phyloP scores from a whole-genome alignment of 2,797 vertebrate genomes.

The Astyanax mexicanus region DNA sequence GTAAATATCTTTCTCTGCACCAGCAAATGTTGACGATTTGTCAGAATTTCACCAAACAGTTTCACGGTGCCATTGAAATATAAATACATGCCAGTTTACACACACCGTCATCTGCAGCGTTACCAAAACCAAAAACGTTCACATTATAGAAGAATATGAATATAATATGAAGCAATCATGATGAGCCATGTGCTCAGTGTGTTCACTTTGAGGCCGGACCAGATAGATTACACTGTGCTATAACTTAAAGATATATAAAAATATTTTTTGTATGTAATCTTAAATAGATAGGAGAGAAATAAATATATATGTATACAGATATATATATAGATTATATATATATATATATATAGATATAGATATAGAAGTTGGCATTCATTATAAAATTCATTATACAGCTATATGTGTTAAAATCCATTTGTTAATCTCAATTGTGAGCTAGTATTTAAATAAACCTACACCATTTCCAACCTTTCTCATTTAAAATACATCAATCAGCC shows the following conservation, averaged over 20 bases:
- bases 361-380: neutral
- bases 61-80: constrained; percentile 35
- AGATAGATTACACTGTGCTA: constrained; percentile 79
- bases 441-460: neutral
- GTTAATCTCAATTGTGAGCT: neutral
- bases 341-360: neutral
- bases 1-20: constrained; percentile 52
- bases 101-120: constrained; percentile 71
- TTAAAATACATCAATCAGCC: neutral
- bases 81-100: constrained; percentile 77
- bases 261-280: constrained; percentile 45
- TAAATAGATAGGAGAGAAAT: constrained; percentile 9
- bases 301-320: constrained; percentile 4
- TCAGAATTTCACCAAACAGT: constrained; percentile 37
- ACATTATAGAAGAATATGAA: too few species aligned
- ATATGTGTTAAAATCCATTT: neutral
- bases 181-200: constrained; percentile 20
- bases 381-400: too few species aligned
- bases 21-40: constrained; percentile 52
- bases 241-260: constrained; percentile 53
- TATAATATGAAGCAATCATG: constrained; percentile 49
- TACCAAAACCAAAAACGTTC: constrained; percentile 36
- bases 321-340: neutral
- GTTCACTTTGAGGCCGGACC: constrained; percentile 63
- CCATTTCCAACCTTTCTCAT: neutral